Evolutionary conservation across 2,113 vertebrate species (phyloP).

Genomic region (rat (Rattus norvegicus)): GRCr8 NC_086021.1:86502001-86502500

Average conservation of each 20-base stretch:
- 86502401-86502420: not conserved
- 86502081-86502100: not conserved
- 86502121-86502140: not conserved
- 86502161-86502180: not conserved
- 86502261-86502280: not conserved
- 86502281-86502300: not conserved
- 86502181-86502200: not conserved
- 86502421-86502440: not conserved
- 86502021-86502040: not conserved
- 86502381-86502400: not conserved
- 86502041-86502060: not conserved
- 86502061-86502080: not conserved
- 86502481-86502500: conserved; percentile 1
- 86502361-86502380: not conserved
- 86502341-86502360: not conserved
- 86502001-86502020: not conserved
- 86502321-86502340: not conserved
- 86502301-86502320: not conserved
- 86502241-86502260: not conserved
- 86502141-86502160: not conserved
- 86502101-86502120: not conserved
- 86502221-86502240: not conserved
- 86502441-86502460: conserved; percentile 12
- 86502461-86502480: not conserved
- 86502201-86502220: not conserved